A percentile compares a stretch with the other conserved stretches of the same genome.
These are phyloP conservation scores for Hoplodrina ambigua DNA, from an alignment of 2,888 invertebrate species.

Conservation along the genomic window DNA sequence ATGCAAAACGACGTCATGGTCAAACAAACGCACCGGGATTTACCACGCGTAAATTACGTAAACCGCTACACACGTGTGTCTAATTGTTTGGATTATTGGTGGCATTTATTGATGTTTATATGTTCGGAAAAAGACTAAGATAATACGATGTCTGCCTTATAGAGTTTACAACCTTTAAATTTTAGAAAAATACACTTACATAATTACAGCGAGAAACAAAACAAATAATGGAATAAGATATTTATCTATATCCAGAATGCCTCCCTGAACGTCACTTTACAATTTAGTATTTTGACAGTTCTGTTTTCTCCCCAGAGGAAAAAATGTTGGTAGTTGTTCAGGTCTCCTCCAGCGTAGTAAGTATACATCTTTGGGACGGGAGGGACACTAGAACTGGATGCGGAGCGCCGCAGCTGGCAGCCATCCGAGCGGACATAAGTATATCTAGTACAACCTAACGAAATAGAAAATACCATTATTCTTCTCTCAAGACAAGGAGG, in stretches of 20 bases:
- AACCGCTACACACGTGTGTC: constrained; percentile 17
- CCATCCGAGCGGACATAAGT: constrained; percentile 86
- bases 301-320: constrained; percentile 34
- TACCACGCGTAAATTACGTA: constrained; percentile 44
- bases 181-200: background rate
- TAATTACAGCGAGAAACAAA: constrained; percentile 5
- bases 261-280: constrained; percentile 21
- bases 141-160: background rate
- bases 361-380: constrained; percentile 78
- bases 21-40: constrained; percentile 54
- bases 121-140: background rate
- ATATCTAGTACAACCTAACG: constrained; percentile 85
- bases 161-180: background rate
- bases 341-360: constrained; percentile 74
- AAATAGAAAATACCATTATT: constrained; percentile 90
- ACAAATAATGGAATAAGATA: constrained; percentile 26
- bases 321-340: constrained; percentile 47
- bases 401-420: constrained; percentile 85
- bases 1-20: constrained; percentile 61
- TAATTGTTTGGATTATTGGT: background rate
- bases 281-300: constrained; percentile 35
- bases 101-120: background rate
- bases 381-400: constrained; percentile 75
- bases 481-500: constrained; percentile 87
- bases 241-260: constrained; percentile 8